Percentiles rank a stretch among this genome's conserved stretches.
These are phyloP conservation scores for Hyphantria cunea DNA, from an alignment of 1,140 invertebrate genomes.

Conservation along the genomic window DNA sequence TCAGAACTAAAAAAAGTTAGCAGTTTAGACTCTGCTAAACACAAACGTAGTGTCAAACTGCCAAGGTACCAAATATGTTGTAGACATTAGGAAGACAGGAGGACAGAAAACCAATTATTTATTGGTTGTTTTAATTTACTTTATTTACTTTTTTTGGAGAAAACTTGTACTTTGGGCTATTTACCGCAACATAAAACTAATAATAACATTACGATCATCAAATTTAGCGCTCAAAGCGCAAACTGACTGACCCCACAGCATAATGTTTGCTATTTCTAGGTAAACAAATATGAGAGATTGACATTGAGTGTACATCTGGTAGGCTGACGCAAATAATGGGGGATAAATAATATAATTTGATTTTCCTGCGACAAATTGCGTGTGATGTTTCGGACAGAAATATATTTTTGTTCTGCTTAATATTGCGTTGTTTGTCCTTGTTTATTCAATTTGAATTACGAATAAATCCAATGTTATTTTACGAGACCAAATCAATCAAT, in stretches of 20 bases:
- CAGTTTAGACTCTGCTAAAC: too few species aligned
- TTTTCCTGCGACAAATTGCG: slow-evolving; percentile 72
- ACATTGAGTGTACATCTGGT: slow-evolving; percentile 78
- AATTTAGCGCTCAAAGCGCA: slow-evolving; percentile 57
- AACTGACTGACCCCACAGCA: slow-evolving; percentile 62
- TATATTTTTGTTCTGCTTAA: slow-evolving; percentile 20
- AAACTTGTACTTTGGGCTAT: too few species aligned
- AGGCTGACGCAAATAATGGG: slow-evolving; percentile 70
- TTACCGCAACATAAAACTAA: slow-evolving; percentile 22
- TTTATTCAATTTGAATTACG: neutral
- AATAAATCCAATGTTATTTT: neutral
- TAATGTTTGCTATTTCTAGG: slow-evolving; percentile 76
- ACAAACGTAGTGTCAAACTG: too few species aligned
- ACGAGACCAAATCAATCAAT: too few species aligned
- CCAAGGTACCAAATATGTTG: too few species aligned
- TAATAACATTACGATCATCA: slow-evolving; percentile 73
- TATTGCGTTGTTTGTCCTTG: slow-evolving; percentile 11
- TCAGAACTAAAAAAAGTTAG: too few species aligned
- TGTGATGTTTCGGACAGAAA: slow-evolving; percentile 42
- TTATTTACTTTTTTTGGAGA: too few species aligned
- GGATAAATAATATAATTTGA: slow-evolving; percentile 78
- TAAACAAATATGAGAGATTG: slow-evolving; percentile 77
- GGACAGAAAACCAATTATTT: too few species aligned
- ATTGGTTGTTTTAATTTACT: too few species aligned
- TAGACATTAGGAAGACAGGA: too few species aligned